Conservation (phyloP, 2,888 invertebrate genomes). For the Synanthedon myopaeformis region DNA sequence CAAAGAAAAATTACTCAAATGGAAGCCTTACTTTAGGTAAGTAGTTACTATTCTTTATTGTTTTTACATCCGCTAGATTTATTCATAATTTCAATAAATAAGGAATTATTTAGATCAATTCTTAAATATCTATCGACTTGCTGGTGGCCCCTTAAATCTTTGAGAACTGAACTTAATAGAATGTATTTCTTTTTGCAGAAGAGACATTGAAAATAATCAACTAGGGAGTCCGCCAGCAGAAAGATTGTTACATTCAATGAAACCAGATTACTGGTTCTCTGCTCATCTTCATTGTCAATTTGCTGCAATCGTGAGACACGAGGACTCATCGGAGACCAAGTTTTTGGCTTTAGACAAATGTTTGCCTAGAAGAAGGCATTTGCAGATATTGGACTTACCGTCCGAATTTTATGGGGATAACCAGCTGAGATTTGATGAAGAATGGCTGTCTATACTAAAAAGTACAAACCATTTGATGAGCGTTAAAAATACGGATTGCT, state of each 20-base stretch:
- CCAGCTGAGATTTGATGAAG: constrained; percentile 82
- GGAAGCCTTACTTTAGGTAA: constrained; percentile 82
- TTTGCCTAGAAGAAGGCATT: constrained; percentile 86
- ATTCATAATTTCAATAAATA: too few relatives aligned
- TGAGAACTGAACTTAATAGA: too few relatives aligned
- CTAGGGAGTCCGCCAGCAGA: constrained; percentile 91
- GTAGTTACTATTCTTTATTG: constrained; percentile 41
- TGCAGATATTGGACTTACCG: constrained; percentile 83
- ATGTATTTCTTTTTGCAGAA: constrained; percentile 57
- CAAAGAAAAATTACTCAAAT: constrained; percentile 74
- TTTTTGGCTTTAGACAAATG: constrained; percentile 97
- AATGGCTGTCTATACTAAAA: constrained; percentile 91
- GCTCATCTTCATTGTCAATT: constrained; percentile 98
- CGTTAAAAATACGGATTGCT: constrained; percentile 75
- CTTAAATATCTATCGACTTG: too few relatives aligned
- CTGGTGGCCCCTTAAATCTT: too few relatives aligned
- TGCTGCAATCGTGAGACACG: constrained; percentile 86
- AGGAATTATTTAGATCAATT: not conserved
- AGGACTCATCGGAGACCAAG: constrained; percentile 71
- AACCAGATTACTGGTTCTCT: constrained; percentile 95
- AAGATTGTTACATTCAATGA: constrained; percentile 81
- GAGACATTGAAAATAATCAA: constrained; percentile 83
- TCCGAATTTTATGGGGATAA: constrained; percentile 64
- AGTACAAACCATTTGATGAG: constrained; percentile 90
- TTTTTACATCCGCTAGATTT: not conserved